Percentiles rank a stretch among this genome's conserved stretches.
These are phyloP conservation scores for Nomada flava DNA, from an alignment of 2,888 invertebrate genomes.

Conservation along the genomic window DNA sequence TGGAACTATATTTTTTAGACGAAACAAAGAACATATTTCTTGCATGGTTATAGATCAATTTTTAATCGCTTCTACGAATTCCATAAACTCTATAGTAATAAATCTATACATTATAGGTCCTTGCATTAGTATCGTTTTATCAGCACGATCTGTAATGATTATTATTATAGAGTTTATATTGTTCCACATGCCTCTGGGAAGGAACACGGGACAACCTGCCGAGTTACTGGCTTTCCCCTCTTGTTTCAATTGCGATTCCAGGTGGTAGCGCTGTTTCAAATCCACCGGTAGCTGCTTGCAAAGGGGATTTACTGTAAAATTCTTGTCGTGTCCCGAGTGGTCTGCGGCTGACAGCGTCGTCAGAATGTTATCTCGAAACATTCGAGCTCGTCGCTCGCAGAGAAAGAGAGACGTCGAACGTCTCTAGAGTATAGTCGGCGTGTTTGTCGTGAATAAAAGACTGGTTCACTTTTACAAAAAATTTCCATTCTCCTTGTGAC, in stretches of 20 bases:
- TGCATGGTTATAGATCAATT: too few species aligned
- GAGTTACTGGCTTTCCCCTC: too few species aligned
- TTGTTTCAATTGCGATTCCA: neutral
- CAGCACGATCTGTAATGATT: too few species aligned
- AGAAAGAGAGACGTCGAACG: neutral
- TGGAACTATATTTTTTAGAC: too few species aligned
- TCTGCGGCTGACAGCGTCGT: neutral
- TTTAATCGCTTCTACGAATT: too few species aligned
- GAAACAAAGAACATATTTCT: too few species aligned
- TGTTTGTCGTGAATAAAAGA: slow-evolving; percentile 5
- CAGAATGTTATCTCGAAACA: slow-evolving; percentile 7
- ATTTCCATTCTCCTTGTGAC: neutral
- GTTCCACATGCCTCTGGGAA: too few species aligned
- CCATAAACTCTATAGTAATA: too few species aligned
- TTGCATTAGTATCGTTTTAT: too few species aligned
- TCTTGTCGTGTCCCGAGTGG: neutral
- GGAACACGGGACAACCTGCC: too few species aligned
- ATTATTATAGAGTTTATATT: too few species aligned
- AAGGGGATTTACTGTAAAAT: neutral
- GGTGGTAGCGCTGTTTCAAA: neutral
- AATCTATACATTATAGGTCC: too few species aligned
- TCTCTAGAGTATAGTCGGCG: neutral
- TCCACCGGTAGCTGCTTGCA: neutral
- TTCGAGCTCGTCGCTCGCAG: neutral
- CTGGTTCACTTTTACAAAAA: slow-evolving; percentile 10